phyloP scores from a whole-genome alignment of 2,113 vertebrate species.

The Sylvilagus bachmani region DNA sequence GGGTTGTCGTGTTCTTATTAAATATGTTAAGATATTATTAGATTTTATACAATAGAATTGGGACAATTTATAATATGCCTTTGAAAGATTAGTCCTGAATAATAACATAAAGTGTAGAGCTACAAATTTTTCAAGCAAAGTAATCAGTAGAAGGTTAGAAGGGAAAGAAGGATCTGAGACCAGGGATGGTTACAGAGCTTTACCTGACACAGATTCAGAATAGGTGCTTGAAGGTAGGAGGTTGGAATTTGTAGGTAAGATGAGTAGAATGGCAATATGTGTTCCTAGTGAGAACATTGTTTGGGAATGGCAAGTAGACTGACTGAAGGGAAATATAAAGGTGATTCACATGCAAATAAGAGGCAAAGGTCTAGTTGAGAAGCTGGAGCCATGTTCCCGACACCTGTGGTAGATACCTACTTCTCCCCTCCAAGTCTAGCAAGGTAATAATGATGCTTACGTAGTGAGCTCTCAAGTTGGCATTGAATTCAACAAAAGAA shows the following conservation, averaged over 20 bases:
- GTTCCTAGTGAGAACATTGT: neutral
- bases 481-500: slow-evolving; percentile 33
- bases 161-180: neutral
- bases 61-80: slow-evolving; percentile 42
- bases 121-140: neutral
- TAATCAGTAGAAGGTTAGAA: neutral
- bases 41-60: slow-evolving; percentile 67
- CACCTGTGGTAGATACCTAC: neutral
- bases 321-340: neutral
- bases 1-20: slow-evolving; percentile 62
- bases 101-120: neutral
- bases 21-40: slow-evolving; percentile 68
- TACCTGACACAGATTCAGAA: neutral
- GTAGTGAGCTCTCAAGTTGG: neutral
- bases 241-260: neutral
- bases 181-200: neutral
- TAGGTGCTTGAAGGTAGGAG: neutral
- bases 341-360: neutral
- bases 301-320: neutral
- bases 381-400: neutral
- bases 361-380: neutral
- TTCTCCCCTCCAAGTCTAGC: neutral
- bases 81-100: slow-evolving; percentile 47
- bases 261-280: neutral
- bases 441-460: neutral